Conservation (phyloP, 2,888 invertebrate genomes). For the Scelioninae gen. 1 region DNA sequence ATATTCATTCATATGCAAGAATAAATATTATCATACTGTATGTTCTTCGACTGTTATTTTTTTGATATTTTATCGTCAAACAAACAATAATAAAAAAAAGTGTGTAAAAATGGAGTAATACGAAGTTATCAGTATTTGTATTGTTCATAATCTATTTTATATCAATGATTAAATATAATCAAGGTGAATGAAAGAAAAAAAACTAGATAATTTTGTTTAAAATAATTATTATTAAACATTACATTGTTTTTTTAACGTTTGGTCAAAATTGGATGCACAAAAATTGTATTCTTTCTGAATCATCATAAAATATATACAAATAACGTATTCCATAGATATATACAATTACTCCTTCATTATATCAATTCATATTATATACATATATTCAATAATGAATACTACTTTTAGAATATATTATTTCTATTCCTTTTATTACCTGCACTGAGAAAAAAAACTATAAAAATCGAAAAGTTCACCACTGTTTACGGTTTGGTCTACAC, state of each 20-base stretch:
- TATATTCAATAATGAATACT: background rate
- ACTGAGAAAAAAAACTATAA: slow-evolving; percentile 19
- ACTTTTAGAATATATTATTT: background rate
- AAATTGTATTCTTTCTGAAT: slow-evolving; percentile 21
- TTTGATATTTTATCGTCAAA: too few species aligned
- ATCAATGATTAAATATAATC: too few species aligned
- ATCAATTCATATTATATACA: slow-evolving; percentile 11
- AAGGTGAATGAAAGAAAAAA: too few species aligned
- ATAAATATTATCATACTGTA: too few species aligned
- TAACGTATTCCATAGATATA: slow-evolving; percentile 24
- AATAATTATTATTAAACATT: too few species aligned
- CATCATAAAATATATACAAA: slow-evolving; percentile 38
- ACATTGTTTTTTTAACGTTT: background rate
- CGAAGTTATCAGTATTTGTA: too few species aligned
- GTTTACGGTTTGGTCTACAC: background rate
- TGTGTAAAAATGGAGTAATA: too few species aligned
- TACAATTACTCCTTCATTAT: slow-evolving; percentile 6
- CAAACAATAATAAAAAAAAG: too few species aligned
- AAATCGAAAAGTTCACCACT: background rate
- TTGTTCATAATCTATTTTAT: too few species aligned
- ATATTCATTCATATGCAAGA: too few species aligned
- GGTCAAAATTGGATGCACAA: slow-evolving; percentile 10
- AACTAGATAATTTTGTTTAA: too few species aligned
- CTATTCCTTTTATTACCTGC: slow-evolving; percentile 5
- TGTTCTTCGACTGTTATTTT: too few species aligned